Evolutionary conservation across 2,888 invertebrate species (phyloP).

Genomic region (Dynastes hyllus): DNA sequence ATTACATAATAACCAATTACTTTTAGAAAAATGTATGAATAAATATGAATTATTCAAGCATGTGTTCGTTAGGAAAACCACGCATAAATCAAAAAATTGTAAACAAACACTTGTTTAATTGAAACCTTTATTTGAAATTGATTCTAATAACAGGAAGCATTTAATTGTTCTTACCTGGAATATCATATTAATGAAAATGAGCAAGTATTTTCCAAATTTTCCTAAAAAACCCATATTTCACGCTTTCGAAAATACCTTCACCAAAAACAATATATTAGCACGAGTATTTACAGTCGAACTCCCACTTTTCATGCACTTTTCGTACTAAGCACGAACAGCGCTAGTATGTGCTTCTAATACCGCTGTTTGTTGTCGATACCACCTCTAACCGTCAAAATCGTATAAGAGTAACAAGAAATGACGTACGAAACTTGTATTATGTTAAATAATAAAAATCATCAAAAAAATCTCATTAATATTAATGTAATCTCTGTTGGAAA

Average conservation of each 20-base stretch:
- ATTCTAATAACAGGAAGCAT: too few species aligned
- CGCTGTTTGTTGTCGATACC: neutral
- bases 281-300: neutral
- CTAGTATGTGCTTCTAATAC: neutral
- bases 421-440: neutral
- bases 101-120: too few species aligned
- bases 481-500: neutral
- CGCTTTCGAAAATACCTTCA: slow-evolving; percentile 14
- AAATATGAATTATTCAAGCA: neutral
- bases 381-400: neutral
- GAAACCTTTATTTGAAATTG: too few species aligned
- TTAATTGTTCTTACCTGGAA: slow-evolving; percentile 13
- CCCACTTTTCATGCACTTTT: slow-evolving; percentile 10
- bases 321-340: slow-evolving; percentile 9
- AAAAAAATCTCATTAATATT: slow-evolving; percentile 10
- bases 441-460: neutral
- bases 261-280: neutral
- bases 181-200: slow-evolving; percentile 18
- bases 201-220: slow-evolving; percentile 12
- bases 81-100: too few species aligned
- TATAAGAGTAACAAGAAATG: neutral
- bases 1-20: too few species aligned
- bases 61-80: neutral
- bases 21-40: too few species aligned
- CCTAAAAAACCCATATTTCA: slow-evolving; percentile 6